Conservation (phyloP, 2,797 vertebrate species). For the Ceryle rudis region DNA sequence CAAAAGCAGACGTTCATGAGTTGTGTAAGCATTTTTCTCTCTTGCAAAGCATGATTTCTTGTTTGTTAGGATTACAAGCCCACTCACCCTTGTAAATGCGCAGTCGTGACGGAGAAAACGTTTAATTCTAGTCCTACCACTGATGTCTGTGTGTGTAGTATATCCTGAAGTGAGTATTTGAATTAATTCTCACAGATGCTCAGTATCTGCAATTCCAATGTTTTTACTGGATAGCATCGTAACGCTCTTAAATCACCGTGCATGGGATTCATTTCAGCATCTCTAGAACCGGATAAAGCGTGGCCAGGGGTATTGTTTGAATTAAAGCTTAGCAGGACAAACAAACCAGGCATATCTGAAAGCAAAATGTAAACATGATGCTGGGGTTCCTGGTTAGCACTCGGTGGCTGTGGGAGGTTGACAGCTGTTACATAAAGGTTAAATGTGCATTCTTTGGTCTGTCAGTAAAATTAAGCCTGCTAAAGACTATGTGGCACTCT, state of each 20-base stretch:
- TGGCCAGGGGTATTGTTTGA: constrained; percentile 37
- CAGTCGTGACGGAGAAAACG: not conserved
- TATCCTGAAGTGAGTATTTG: constrained; percentile 36
- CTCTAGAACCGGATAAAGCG: constrained; percentile 42
- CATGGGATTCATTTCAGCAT: constrained; percentile 25
- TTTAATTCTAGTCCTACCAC: not conserved
- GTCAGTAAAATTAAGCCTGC: constrained; percentile 61
- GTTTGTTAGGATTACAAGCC: not conserved
- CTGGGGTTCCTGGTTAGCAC: constrained; percentile 15
- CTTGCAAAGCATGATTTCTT: not conserved
- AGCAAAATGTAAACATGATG: constrained; percentile 41
- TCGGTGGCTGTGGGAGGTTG: not conserved
- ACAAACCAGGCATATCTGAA: constrained; percentile 30
- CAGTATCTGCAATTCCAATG: not conserved
- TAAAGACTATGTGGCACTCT: not conserved
- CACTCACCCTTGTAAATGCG: not conserved
- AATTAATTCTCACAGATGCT: constrained; percentile 35
- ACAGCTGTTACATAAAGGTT: constrained; percentile 64
- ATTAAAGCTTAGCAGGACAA: constrained; percentile 54
- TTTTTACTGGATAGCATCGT: constrained; percentile 46
- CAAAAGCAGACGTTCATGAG: not conserved
- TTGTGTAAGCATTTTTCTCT: not conserved
- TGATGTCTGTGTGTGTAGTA: not conserved
- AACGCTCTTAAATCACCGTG: not conserved
- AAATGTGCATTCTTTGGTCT: constrained; percentile 22